A percentile compares a stretch with the other conserved stretches of the same genome.
phyloP scores from a whole-genome alignment of 2,888 invertebrate genomes.

The Aphrophora alni region DNA sequence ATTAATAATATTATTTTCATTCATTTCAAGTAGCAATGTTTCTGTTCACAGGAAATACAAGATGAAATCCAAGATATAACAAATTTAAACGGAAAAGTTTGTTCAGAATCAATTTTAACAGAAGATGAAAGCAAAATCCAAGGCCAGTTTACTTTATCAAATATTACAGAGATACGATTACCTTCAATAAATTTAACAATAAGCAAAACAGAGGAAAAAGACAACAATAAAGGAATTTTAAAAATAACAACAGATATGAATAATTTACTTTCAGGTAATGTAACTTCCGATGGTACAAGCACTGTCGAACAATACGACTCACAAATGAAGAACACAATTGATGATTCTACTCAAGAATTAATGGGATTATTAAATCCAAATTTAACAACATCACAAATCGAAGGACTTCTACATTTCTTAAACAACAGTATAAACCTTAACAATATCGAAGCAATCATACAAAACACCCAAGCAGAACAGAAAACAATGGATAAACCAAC shows the following conservation, averaged over 20 bases:
- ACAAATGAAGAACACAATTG: neutral
- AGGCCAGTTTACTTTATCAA: neutral
- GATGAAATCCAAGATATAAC: constrained; percentile 45
- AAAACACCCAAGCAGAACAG: constrained; percentile 31
- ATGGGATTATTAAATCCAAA: constrained; percentile 2
- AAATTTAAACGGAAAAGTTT: constrained; percentile 14
- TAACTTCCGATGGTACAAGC: neutral
- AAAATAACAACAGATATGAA: constrained; percentile 31
- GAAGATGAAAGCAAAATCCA: neutral
- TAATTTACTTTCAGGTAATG: neutral
- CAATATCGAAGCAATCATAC: constrained; percentile 29
- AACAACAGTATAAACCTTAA: constrained; percentile 27
- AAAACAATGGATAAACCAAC: constrained; percentile 9
- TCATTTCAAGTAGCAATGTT: too few relatives aligned
- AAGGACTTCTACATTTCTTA: constrained; percentile 9
- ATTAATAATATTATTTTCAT: too few relatives aligned
- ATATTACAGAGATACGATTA: constrained; percentile 7
- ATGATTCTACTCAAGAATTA: neutral
- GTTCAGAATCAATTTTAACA: neutral
- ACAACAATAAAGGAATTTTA: neutral
- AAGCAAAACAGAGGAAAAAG: neutral
- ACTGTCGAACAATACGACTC: neutral
- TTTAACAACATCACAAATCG: constrained; percentile 18
- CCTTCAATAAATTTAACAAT: constrained; percentile 2
- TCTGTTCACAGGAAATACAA: constrained; percentile 44